Percentiles rank a stretch among this genome's conserved stretches.
Evolutionary conservation across 2,888 invertebrate genomes (phyloP).

Genomic region (Agrochola lota): DNA sequence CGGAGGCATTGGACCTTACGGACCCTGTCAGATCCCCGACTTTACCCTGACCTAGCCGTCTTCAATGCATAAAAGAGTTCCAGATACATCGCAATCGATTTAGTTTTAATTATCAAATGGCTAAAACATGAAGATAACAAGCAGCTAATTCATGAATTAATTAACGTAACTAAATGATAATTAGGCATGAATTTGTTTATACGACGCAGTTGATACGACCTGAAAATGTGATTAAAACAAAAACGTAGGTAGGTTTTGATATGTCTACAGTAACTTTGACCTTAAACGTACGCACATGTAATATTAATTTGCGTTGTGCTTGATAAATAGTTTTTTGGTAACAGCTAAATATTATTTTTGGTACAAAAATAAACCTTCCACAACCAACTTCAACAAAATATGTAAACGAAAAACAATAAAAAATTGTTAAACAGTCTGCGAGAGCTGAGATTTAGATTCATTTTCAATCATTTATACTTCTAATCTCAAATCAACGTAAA

Average conservation of each 20-base stretch:
- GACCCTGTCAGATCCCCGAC: too few relatives aligned
- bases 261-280: slow-evolving; percentile 41
- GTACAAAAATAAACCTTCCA: too few relatives aligned
- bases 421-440: neutral
- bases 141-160: neutral
- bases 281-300: slow-evolving; percentile 15
- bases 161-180: neutral
- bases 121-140: neutral
- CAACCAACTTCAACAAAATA: neutral
- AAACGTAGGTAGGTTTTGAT: slow-evolving; percentile 4
- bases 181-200: neutral
- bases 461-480: neutral
- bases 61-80: too few relatives aligned
- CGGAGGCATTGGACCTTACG: too few relatives aligned
- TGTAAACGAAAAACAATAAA: neutral
- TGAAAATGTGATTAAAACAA: slow-evolving; percentile 16
- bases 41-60: neutral
- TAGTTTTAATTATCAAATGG: neutral
- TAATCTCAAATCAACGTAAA: neutral
- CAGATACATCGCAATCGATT: neutral
- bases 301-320: slow-evolving; percentile 22
- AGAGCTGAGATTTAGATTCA: neutral
- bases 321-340: neutral
- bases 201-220: slow-evolving; percentile 12
- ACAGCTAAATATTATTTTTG: neutral